Base-by-base conservation (phyloP, 1,140 invertebrate species). In the Hycleus phaleratus region DNA sequence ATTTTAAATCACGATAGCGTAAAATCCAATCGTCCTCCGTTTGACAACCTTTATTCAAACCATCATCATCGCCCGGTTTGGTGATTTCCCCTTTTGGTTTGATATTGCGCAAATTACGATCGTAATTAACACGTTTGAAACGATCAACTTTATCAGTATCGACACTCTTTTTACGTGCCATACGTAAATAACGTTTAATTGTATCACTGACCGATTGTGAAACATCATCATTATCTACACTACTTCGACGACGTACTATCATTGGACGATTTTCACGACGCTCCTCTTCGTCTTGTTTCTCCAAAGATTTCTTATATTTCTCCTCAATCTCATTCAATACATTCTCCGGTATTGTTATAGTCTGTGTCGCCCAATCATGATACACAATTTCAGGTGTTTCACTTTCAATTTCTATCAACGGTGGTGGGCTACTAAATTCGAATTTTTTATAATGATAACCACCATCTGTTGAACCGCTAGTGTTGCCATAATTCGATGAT, bases 101-200 rank as follows among this genome's bases (percentile, higher is more conserved):
- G 24, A 93, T 92, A 58, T 91, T 89, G 1, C 89, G 72, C 38
- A 93, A 76, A 65, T 90, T 91, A 38, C 86, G 80, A 66, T 93
- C 91, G 65, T 93, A 93, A 66, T 93, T 93, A 1, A 93, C 89
- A 0, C 89, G 81, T 68, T 91, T 91, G 64, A 93, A 93, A 11
- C 86, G 79, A 67, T 90, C 89, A 3, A 80, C 81, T 69, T 89
- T 88, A 49, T 90, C 88, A 3, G 85, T 81, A 61, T 90, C 87
- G 0, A 87, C 82, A 48, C 87, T 90, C 63, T 91, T 91, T 66
- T 91, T 92, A 4, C 90, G 75, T 0, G 88, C 89, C 88, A 91
- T 91, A 56, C 86, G 76, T 2, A 92, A 74, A 65, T 91, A 91
- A 2, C 88, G 76, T 67, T 90, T 91, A 26, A 92, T 90, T 0